Conservation (phyloP, 2,113 vertebrate species). For the Herpetotheres cachinnans region DNA sequence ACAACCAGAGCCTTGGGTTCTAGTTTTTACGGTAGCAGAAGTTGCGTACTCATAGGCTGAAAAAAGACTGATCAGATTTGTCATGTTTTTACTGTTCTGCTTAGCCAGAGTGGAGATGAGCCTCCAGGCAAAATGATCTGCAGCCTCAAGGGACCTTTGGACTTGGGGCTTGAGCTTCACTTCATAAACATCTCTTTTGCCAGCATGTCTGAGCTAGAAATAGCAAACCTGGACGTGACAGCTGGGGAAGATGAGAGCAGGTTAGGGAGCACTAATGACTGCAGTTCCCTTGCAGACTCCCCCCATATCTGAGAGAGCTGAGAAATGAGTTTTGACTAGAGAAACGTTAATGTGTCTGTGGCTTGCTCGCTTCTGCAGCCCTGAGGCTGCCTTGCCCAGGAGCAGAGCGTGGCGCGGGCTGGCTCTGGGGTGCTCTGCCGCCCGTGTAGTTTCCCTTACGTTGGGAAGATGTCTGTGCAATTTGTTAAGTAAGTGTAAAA, state of each 20-base stretch:
- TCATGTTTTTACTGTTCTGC: background rate
- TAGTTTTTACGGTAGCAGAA: background rate
- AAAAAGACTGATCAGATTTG: background rate
- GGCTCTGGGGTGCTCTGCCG: background rate
- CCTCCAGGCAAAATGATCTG: background rate
- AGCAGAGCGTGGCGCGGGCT: rapidly evolving
- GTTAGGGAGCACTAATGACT: background rate
- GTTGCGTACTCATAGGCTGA: background rate
- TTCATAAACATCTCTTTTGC: background rate
- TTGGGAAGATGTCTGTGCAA: background rate
- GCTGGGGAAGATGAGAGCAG: background rate
- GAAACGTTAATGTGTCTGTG: background rate
- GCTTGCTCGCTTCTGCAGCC: background rate
- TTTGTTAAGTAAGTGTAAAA: background rate
- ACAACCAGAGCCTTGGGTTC: background rate
- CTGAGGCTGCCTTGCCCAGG: rapidly evolving
- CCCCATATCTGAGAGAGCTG: background rate
- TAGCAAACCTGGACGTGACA: background rate
- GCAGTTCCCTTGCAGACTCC: background rate
- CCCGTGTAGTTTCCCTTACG: rapidly evolving
- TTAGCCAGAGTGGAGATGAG: background rate
- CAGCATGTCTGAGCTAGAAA: background rate
- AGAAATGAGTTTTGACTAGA: background rate
- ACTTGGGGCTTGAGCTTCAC: background rate
- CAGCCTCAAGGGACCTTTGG: background rate